Evolutionary conservation across 1,140 invertebrate genomes (phyloP), one percentile per base, ranked within the genome.

Genomic region (Cephus cinctus): DNA sequence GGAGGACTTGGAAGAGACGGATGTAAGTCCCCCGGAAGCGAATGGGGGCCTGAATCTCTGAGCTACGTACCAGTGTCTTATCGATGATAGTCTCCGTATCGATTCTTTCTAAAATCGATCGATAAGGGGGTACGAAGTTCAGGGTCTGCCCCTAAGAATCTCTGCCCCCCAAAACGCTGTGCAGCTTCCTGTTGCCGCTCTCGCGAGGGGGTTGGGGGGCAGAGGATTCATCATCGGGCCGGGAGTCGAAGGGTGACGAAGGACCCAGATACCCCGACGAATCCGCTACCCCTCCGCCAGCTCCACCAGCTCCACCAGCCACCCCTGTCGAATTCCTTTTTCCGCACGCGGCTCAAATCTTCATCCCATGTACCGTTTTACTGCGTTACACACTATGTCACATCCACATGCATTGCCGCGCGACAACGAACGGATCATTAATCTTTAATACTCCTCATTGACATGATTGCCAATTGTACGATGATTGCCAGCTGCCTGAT

Each of bases 1-100:
- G 55, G 86, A 89, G 77, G 94, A 97, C 79, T 89, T 95, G 84
- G 82, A 86, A 71, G 72, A 87, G 57, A 96, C 94, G 67, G 92
- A 98, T 81, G 93, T 96, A 90, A 91, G 92, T 92, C 73, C 69
- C 41, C 16, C 6, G 27, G 34, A 8, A 27, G n/a, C 25, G 14
- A 14, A 35, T n/a, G 6, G 34, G 34, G 34, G 6, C 25, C n/a
- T 27, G n/a, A n/a, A n/a, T n/a, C n/a, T n/a, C n/a, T n/a, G n/a
- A n/a, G n/a, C n/a, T n/a, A n/a, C n/a, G n/a, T n/a, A n/a, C 25
- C 6, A 15, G 9, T 14, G 38, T 18, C 38, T 21, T 41, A 6
- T 27, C 38, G 38, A 8, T 19, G 16, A 14, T 6, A 27, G 38
- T 41, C 21, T 21, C 21, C 34, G 34, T n/a, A 35, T 31, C 9